Percentiles rank a stretch among this genome's conserved stretches.
These are phyloP conservation scores for Drosophila bifasciata DNA, from an alignment of 1,140 invertebrate species.

Conservation along the genomic window DNA sequence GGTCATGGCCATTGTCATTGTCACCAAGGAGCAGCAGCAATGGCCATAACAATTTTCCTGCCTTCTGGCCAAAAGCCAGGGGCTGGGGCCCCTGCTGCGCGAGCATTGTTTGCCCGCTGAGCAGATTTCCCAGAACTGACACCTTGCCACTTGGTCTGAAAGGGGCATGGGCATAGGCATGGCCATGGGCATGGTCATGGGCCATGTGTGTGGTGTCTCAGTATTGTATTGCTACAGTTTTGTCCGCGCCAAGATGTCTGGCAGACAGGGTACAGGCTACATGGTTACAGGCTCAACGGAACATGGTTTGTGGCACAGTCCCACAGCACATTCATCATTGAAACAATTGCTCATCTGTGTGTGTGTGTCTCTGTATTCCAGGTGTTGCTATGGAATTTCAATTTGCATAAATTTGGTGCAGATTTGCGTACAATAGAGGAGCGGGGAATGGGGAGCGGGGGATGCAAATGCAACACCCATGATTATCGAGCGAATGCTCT, in stretches of 20 bases:
- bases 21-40: slow-evolving; percentile 43
- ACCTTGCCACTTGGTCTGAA: slow-evolving; percentile 51
- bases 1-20: slow-evolving; percentile 55
- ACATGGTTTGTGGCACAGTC: slow-evolving; percentile 25
- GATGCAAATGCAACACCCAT: slow-evolving; percentile 16
- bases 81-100: slow-evolving; percentile 57
- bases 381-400: slow-evolving; percentile 76
- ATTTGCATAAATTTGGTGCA: slow-evolving; percentile 79
- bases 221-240: slow-evolving; percentile 70
- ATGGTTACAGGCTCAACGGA: slow-evolving; percentile 1
- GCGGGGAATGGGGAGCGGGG: background rate
- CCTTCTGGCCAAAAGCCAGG: slow-evolving; percentile 29
- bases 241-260: slow-evolving; percentile 72
- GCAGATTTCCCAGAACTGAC: slow-evolving; percentile 78
- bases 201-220: background rate
- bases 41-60: slow-evolving; percentile 63
- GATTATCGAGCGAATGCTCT: slow-evolving; percentile 24
- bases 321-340: slow-evolving; percentile 66
- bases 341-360: slow-evolving; percentile 41
- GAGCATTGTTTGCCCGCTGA: slow-evolving; percentile 55
- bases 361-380: slow-evolving; percentile 38
- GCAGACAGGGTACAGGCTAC: slow-evolving; percentile 5
- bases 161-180: too few relatives aligned
- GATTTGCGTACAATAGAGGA: slow-evolving; percentile 75
- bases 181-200: too few relatives aligned